Percentiles rank a stretch among this genome's conserved stretches.
Conservation (phyloP, 1,140 invertebrate genomes). For the Drosophila sproati region DNA sequence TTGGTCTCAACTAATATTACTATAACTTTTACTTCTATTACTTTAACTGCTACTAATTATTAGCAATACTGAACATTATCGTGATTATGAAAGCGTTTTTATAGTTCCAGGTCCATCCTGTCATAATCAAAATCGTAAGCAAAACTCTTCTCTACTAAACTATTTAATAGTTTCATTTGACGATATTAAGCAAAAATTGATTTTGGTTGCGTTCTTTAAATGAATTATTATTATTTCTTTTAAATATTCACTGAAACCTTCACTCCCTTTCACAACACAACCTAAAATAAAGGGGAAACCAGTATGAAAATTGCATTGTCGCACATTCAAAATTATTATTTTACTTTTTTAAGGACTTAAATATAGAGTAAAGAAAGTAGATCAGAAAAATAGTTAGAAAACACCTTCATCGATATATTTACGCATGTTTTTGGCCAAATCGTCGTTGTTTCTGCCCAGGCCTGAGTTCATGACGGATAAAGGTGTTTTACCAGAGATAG, state of each 20-base stretch:
- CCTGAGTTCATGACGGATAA: slow-evolving; percentile 83
- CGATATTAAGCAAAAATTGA: too few species aligned
- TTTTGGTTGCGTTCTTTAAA: slow-evolving; percentile 6
- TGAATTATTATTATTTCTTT: not conserved
- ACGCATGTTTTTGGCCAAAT: slow-evolving; percentile 81
- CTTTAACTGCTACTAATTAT: slow-evolving; percentile 16
- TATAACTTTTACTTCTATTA: slow-evolving; percentile 18
- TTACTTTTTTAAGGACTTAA: slow-evolving; percentile 2
- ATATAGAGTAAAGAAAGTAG: slow-evolving; percentile 18
- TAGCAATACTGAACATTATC: slow-evolving; percentile 87
- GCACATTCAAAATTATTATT: slow-evolving; percentile 39
- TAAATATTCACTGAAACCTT: slow-evolving; percentile 29
- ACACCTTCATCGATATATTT: slow-evolving; percentile 70
- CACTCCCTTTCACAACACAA: slow-evolving; percentile 65
- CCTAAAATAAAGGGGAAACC: slow-evolving; percentile 29
- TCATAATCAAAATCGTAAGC: slow-evolving; percentile 85
- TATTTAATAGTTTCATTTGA: not conserved
- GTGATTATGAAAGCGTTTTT: slow-evolving; percentile 91
- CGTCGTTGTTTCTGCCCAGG: slow-evolving; percentile 84
- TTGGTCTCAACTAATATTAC: slow-evolving; percentile 48
- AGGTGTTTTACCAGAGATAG: slow-evolving; percentile 47
- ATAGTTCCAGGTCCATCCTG: slow-evolving; percentile 89
- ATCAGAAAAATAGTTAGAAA: slow-evolving; percentile 35
- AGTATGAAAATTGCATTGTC: slow-evolving; percentile 46
- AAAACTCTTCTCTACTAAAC: slow-evolving; percentile 49